Evolutionary conservation across 1,140 invertebrate genomes (phyloP), one percentile per base, ranked within the genome.

Genomic region (Matsumurasca onukii): DNA sequence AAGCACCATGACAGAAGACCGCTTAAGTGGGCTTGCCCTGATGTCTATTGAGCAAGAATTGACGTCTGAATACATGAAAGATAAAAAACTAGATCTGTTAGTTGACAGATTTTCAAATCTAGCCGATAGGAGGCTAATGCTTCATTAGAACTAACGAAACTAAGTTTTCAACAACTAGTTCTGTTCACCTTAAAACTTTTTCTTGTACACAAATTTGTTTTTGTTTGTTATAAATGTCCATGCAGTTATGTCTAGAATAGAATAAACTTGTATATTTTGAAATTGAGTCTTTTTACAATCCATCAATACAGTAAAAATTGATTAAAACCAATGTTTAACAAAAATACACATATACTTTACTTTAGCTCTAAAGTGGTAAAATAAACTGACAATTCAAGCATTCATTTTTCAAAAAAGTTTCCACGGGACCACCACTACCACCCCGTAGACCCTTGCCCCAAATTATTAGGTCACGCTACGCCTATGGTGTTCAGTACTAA

Each of bases 51-150:
- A n/a, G 34, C 34, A 39, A 39, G 34, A 39, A 39, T 9, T 39
- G 34, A 39, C n/a, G 34, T 39, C 34, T 39, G 34, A 39, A 39
- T 39, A 39, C 34, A 39, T 39, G 34, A 39, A 39, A 39, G 34
- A 39, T 39, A 39, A 39, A 39, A 39, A 39, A 39, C 34, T 39
- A 39, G n/a, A 39, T 39, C 34, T 39, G 34, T 39, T 39, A 39
- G 34, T 39, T 39, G 34, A 39, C 34, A 39, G 34, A 39, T 39
- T 39, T 39, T 39, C 17, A 39, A 39, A 39, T 9, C 17, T 39
- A 9, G 34, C 34, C 34, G 34, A 39, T 39, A 39, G 34, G 34
- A 39, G 34, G 34, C 34, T 39, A 39, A 39, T 39, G 5, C 17
- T 39, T 17, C n/a, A n/a, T n/a, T 9, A 39, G 34, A 39, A 39